A percentile compares a stretch with the other conserved stretches of the same genome.
Conservation (phyloP, 2,113 vertebrate species). For the Paradoxurus hermaphroditus region DNA sequence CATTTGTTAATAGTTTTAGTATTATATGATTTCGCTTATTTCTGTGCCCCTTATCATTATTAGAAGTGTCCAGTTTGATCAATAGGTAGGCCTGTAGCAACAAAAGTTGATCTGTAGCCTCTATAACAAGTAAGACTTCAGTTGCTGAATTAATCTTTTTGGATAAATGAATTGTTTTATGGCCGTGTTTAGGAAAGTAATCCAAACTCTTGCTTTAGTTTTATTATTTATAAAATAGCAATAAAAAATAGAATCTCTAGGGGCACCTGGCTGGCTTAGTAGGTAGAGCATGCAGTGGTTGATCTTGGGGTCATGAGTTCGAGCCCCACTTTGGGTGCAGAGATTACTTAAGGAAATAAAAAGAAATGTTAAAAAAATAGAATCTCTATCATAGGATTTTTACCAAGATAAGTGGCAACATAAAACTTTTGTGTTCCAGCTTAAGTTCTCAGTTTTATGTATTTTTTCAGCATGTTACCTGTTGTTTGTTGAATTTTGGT, state of each 20-base stretch:
- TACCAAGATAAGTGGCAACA: background rate
- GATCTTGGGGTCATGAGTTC: background rate
- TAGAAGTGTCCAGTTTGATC: background rate
- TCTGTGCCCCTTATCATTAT: background rate
- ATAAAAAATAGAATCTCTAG: background rate
- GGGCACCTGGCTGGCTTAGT: background rate
- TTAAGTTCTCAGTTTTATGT: background rate
- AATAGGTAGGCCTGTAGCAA: background rate
- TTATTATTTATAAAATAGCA: background rate
- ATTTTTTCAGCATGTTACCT: background rate
- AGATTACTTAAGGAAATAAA: background rate
- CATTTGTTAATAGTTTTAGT: background rate
- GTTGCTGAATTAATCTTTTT: background rate
- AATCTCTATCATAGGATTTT: background rate
- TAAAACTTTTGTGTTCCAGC: background rate
- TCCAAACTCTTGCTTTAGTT: background rate
- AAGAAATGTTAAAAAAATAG: background rate
- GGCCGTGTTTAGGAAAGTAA: background rate
- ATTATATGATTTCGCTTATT: background rate
- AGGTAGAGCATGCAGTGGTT: background rate
- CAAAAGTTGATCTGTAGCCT: background rate
- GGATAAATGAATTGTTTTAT: background rate
- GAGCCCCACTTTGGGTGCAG: background rate
- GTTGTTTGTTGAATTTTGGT: background rate
- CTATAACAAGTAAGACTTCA: background rate